Percentiles rank a stretch among this genome's conserved stretches.
phyloP scores from a whole-genome alignment of 2,888 invertebrate species.

The Petrolisthes manimaculis region DNA sequence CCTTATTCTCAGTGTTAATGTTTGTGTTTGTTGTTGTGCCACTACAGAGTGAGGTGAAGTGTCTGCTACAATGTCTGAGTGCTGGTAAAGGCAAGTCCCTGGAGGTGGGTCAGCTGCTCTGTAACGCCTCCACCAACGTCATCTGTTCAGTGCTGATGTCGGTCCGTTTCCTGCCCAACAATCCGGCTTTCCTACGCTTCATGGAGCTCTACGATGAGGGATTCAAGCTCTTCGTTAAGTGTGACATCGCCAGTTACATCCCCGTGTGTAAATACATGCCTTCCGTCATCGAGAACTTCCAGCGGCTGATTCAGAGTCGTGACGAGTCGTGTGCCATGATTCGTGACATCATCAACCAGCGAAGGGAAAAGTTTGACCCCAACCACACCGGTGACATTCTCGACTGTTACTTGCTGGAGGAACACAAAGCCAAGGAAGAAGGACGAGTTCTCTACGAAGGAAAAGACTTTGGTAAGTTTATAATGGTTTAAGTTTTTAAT shows the following conservation, averaged over 20 bases:
- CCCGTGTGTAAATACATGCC: conserved; percentile 79
- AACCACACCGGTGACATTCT: conserved; percentile 84
- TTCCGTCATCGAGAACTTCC: conserved; percentile 72
- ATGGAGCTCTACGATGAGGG: conserved; percentile 83
- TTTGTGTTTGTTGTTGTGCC: neutral
- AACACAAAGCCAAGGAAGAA: conserved; percentile 84
- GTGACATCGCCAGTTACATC: conserved; percentile 86
- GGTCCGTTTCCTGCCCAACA: conserved; percentile 83
- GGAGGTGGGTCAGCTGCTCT: conserved; percentile 79
- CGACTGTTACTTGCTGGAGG: conserved; percentile 87
- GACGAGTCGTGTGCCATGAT: conserved; percentile 82
- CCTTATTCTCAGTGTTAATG: neutral
- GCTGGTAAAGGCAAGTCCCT: conserved; percentile 78
- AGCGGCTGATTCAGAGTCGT: conserved; percentile 79
- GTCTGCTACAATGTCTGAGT: conserved; percentile 78
- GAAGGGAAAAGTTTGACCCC: conserved; percentile 81
- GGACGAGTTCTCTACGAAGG: conserved; percentile 85
- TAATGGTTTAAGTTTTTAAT: too few species aligned
- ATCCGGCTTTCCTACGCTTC: conserved; percentile 82
- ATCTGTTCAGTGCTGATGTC: conserved; percentile 93
- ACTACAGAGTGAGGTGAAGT: conserved; percentile 80
- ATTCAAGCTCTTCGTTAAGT: conserved; percentile 86
- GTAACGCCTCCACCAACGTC: conserved; percentile 88
- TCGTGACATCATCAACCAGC: conserved; percentile 85
- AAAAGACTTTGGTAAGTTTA: conserved; percentile 82